Conservation (phyloP, 2,888 invertebrate species). For the Lysandra bellargus region DNA sequence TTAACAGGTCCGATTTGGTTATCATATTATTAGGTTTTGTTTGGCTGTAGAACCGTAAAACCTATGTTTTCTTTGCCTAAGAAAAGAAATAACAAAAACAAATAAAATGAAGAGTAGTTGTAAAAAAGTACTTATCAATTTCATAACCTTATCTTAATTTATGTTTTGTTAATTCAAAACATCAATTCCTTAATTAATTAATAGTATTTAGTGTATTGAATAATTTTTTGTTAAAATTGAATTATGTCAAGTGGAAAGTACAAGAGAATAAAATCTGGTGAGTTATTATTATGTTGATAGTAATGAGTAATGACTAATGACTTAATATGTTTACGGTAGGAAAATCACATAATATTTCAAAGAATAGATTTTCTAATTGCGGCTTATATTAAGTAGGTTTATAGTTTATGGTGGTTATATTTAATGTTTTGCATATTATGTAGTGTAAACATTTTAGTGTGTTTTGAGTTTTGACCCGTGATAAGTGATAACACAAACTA, state of each 20-base stretch:
- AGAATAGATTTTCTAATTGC: too few relatives aligned
- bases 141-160: neutral
- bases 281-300: neutral
- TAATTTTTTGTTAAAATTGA: neutral
- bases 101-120: neutral
- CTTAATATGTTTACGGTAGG: too few relatives aligned
- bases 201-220: neutral
- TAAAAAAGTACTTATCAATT: neutral
- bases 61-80: neutral
- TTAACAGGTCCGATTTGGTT: too few relatives aligned
- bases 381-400: too few relatives aligned
- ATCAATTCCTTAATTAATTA: neutral
- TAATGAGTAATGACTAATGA: too few relatives aligned
- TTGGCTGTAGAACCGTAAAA: neutral
- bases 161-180: neutral
- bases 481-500: neutral
- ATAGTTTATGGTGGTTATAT: neutral
- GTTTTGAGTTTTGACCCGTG: neutral
- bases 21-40: neutral
- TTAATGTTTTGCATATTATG: neutral
- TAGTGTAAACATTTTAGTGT: neutral
- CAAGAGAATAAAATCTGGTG: constrained; percentile 33
- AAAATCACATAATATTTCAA: too few relatives aligned
- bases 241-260: constrained; percentile 30
- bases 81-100: neutral